Conservation (phyloP, 2,797 vertebrate species). For the Cuculus canorus region DNA sequence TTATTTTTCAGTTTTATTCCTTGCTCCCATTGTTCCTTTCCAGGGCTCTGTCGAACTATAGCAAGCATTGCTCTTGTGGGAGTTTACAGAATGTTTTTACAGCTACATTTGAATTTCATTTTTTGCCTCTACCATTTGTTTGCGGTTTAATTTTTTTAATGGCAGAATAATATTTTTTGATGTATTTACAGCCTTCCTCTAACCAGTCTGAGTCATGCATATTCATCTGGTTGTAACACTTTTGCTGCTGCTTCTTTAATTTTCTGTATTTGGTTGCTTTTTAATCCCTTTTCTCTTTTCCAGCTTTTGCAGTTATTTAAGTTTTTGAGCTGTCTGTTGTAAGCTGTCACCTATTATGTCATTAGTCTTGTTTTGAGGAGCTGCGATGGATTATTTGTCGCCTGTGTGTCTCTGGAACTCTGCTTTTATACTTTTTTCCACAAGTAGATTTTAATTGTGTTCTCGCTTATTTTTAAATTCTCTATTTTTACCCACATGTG, state of each 20-base stretch:
- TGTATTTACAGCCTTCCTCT: not conserved
- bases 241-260: not conserved
- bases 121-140: not conserved
- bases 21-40: not conserved
- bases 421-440: not conserved
- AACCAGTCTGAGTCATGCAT: not conserved
- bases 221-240: not conserved
- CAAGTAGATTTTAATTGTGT: not conserved
- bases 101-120: not conserved
- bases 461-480: not conserved
- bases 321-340: not conserved
- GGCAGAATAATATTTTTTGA: not conserved
- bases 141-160: not conserved
- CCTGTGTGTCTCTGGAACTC: not conserved
- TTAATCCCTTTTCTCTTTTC: not conserved
- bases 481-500: no score
- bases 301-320: not conserved
- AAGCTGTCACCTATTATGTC: not conserved
- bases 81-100: not conserved
- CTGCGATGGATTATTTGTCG: not conserved
- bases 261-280: not conserved
- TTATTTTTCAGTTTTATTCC: not conserved
- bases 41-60: not conserved
- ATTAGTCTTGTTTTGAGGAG: not conserved
- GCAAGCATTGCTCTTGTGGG: not conserved